Percentiles rank a stretch among this genome's conserved stretches.
Evolutionary conservation across 2,888 invertebrate genomes (phyloP).

Genomic region (Lamproptera curius): DNA sequence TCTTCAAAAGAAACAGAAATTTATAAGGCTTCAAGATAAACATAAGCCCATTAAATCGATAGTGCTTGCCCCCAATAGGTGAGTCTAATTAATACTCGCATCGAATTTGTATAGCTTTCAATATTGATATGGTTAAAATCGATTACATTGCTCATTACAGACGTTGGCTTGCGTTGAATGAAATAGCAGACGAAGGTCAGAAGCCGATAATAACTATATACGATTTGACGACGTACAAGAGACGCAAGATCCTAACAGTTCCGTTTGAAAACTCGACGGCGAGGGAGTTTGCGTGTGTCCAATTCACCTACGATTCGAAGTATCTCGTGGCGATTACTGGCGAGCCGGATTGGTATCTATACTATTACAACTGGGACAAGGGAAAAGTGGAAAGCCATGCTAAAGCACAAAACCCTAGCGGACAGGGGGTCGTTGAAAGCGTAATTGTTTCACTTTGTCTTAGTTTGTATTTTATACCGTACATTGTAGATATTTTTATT

Average conservation of each 20-base stretch:
- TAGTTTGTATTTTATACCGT: background rate
- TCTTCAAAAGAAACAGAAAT: conserved; percentile 83
- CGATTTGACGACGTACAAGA: conserved; percentile 83
- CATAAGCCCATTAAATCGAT: conserved; percentile 81
- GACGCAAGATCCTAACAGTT: conserved; percentile 81
- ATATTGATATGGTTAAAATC: background rate
- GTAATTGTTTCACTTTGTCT: conserved; percentile 38
- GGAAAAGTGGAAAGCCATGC: conserved; percentile 87
- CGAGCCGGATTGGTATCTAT: conserved; percentile 89
- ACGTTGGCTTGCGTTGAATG: conserved; percentile 81
- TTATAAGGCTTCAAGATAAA: conserved; percentile 83
- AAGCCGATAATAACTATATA: conserved; percentile 84
- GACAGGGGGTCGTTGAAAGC: conserved; percentile 79
- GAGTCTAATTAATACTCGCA: conserved; percentile 29
- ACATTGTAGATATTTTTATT: no score
- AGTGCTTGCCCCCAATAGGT: conserved; percentile 83
- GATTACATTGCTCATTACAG: conserved; percentile 62
- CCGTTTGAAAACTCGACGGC: conserved; percentile 80
- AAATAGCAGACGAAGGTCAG: conserved; percentile 80
- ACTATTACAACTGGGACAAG: conserved; percentile 90
- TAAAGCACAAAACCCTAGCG: conserved; percentile 84
- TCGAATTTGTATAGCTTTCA: background rate
- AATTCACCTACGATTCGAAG: conserved; percentile 90
- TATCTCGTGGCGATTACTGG: conserved; percentile 88
- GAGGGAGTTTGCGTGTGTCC: conserved; percentile 82